Percentiles rank a stretch among this genome's conserved stretches.
Conservation (phyloP, 2,888 invertebrate species). For the Leptopilina myrica region DNA sequence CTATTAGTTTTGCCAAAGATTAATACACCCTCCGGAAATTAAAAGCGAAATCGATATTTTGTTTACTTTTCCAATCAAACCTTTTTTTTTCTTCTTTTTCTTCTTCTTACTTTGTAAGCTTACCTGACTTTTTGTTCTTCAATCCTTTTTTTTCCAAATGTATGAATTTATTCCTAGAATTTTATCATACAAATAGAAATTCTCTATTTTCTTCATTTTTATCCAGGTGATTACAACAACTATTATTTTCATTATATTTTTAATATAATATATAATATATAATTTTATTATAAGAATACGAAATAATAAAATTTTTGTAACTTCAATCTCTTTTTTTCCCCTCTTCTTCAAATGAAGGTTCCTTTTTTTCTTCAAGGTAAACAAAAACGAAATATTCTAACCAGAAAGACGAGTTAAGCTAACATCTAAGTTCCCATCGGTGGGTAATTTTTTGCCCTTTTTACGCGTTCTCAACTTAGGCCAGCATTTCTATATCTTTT, state of each 20-base stretch:
- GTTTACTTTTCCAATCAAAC: not conserved
- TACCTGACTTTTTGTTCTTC: not conserved
- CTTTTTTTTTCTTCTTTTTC: not conserved
- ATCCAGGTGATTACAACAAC: too few relatives aligned
- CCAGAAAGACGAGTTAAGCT: conserved; percentile 70
- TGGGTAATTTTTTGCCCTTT: conserved; percentile 25
- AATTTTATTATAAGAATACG: too few relatives aligned
- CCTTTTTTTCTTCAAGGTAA: conserved; percentile 37
- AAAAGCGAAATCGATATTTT: conserved; percentile 17
- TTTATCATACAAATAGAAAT: too few relatives aligned
- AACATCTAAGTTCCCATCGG: not conserved
- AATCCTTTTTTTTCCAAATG: too few relatives aligned
- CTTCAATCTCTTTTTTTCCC: too few relatives aligned
- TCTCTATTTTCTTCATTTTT: too few relatives aligned
- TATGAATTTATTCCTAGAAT: too few relatives aligned
- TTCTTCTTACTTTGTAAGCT: not conserved
- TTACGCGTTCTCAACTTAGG: not conserved
- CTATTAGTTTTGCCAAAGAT: conserved; percentile 17
- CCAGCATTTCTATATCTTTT: not conserved
- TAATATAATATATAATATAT: too few relatives aligned
- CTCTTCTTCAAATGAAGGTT: too few relatives aligned
- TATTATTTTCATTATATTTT: too few relatives aligned
- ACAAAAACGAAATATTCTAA: conserved; percentile 72
- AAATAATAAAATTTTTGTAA: too few relatives aligned
- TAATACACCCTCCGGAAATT: conserved; percentile 15